Conservation (phyloP, 2,797 vertebrate species). For the Cryptoprocta ferox region DNA sequence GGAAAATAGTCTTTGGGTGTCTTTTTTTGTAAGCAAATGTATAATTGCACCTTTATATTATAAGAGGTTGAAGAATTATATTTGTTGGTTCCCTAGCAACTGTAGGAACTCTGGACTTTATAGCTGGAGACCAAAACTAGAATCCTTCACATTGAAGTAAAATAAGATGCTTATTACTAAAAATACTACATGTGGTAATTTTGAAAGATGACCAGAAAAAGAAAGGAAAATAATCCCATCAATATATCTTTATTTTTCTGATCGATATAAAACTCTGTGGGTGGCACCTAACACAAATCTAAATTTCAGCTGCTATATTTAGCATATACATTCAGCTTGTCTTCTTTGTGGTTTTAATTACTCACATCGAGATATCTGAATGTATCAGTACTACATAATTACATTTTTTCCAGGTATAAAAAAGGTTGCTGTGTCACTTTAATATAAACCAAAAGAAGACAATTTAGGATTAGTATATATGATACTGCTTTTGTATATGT, state of each 20-base stretch:
- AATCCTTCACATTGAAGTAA: slow-evolving; percentile 79
- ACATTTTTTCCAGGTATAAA: slow-evolving; percentile 54
- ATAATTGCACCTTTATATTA: slow-evolving; percentile 82
- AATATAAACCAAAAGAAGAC: slow-evolving; percentile 29
- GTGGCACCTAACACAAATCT: not conserved
- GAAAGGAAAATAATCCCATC: not conserved
- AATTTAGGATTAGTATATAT: not conserved
- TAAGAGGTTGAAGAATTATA: slow-evolving; percentile 79
- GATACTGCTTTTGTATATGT: slow-evolving; percentile 32
- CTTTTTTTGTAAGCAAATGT: slow-evolving; percentile 67
- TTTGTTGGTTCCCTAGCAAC: slow-evolving; percentile 88
- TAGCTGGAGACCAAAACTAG: slow-evolving; percentile 79
- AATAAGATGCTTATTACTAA: slow-evolving; percentile 77
- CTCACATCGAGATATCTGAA: slow-evolving; percentile 48
- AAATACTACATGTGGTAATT: slow-evolving; percentile 79
- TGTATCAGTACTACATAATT: slow-evolving; percentile 33
- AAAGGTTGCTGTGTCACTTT: not conserved
- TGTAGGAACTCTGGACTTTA: slow-evolving; percentile 76
- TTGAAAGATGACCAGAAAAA: slow-evolving; percentile 44
- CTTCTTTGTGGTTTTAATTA: slow-evolving; percentile 67
- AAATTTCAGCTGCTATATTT: slow-evolving; percentile 63
- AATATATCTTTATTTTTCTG: slow-evolving; percentile 58
- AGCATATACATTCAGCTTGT: slow-evolving; percentile 3
- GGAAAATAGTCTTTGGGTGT: slow-evolving; percentile 3
- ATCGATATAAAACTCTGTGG: slow-evolving; percentile 56